Conservation (phyloP, 2,113 vertebrate species). For the Sander lucioperca region DNA sequence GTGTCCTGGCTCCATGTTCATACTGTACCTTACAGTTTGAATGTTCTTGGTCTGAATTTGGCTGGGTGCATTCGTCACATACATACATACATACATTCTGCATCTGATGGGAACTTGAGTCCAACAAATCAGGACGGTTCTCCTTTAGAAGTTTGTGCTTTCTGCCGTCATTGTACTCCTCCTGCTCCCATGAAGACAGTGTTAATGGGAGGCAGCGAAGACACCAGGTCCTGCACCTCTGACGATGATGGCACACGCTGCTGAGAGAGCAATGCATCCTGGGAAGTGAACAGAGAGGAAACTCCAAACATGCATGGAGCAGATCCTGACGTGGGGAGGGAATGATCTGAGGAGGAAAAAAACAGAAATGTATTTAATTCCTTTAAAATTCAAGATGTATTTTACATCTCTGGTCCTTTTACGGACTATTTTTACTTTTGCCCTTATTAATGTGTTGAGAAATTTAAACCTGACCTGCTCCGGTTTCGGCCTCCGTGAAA, state of each 20-base stretch:
- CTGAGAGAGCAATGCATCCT: slow-evolving; percentile 87
- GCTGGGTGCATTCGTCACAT: not conserved
- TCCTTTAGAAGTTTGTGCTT: not conserved
- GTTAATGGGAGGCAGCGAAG: slow-evolving; percentile 96
- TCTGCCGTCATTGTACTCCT: slow-evolving; percentile 86
- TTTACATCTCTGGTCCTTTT: not conserved
- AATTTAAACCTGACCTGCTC: slow-evolving; percentile 57
- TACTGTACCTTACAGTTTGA: slow-evolving; percentile 6
- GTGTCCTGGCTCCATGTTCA: not conserved
- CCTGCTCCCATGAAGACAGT: slow-evolving; percentile 96
- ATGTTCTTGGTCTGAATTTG: not conserved
- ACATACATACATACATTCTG: not conserved
- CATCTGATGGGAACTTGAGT: not conserved
- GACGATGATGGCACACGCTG: slow-evolving; percentile 71
- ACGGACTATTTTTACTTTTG: not conserved
- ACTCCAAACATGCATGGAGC: slow-evolving; percentile 94
- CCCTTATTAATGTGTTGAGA: no score
- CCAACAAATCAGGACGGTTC: not conserved
- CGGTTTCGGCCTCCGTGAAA: slow-evolving; percentile 85
- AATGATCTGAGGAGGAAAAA: slow-evolving; percentile 73
- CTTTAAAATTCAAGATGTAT: not conserved
- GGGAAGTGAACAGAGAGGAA: slow-evolving; percentile 85
- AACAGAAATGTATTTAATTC: not conserved
- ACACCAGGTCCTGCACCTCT: slow-evolving; percentile 88
- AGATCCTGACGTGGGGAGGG: slow-evolving; percentile 83